These are phyloP conservation scores for Cathartes aura DNA, from an alignment of 2,113 vertebrate genomes.

Conservation along the genomic window DNA sequence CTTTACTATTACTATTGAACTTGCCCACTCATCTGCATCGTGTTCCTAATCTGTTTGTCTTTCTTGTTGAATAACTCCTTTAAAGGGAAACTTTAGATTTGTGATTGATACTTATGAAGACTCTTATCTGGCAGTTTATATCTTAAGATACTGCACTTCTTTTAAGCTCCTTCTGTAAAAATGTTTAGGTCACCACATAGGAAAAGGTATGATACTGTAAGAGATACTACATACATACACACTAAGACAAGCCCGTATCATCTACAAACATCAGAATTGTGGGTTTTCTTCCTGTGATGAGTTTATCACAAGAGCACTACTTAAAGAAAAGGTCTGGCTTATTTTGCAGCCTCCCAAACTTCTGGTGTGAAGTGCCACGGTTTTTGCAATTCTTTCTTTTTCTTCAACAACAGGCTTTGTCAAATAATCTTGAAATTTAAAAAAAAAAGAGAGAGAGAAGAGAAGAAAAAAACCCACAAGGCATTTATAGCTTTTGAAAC, in stretches of 20 bases:
- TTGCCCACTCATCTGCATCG: not conserved
- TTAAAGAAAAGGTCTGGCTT: not conserved
- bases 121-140: not conserved
- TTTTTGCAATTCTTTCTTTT: not conserved
- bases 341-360: not conserved
- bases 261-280: not conserved
- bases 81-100: not conserved
- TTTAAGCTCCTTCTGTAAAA: not conserved
- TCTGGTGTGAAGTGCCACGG: not conserved
- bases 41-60: not conserved
- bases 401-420: not conserved
- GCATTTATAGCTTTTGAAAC: not conserved
- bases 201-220: not conserved
- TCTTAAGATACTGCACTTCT: not conserved
- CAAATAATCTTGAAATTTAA: not conserved
- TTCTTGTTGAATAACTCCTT: not conserved
- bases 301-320: not conserved
- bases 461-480: not conserved
- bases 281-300: not conserved
- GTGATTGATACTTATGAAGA: not conserved
- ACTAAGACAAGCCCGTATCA: not conserved
- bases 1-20: not conserved
- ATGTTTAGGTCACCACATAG: not conserved
- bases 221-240: not conserved
- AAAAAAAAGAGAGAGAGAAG: accelerated